These are phyloP conservation scores for Pipa parva DNA, from an alignment of 2,113 vertebrate genomes.

Conservation along the genomic window DNA sequence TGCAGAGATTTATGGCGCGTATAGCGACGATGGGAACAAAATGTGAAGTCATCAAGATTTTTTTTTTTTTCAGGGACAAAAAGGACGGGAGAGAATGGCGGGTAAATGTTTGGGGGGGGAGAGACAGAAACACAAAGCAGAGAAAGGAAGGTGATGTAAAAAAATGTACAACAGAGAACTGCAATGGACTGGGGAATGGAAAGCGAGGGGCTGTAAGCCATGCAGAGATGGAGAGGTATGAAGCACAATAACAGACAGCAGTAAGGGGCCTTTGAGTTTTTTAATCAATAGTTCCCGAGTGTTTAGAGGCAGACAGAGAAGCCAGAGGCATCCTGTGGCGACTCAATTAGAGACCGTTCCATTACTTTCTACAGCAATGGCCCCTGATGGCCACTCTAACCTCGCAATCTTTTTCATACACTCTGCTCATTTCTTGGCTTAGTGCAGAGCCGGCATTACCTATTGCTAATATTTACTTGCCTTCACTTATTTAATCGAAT, in stretches of 20 bases:
- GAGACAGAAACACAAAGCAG: background rate
- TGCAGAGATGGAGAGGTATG: conserved; percentile 12
- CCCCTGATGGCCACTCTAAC: background rate
- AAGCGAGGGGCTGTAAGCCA: background rate
- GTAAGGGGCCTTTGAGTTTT: conserved; percentile 33
- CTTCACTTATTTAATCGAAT: no score
- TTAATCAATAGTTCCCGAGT: conserved; percentile 39
- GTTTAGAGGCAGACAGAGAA: conserved; percentile 34
- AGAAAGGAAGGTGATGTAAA: background rate
- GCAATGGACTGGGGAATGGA: background rate
- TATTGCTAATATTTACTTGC: no score
- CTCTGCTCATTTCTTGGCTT: no score
- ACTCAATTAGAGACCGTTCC: conserved; percentile 31
- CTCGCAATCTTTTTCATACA: background rate
- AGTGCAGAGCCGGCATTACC: no score
- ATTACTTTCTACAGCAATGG: conserved; percentile 14
- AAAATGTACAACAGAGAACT: background rate
- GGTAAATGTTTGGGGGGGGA: background rate
- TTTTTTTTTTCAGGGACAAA: conserved; percentile 28
- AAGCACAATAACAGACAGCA: conserved; percentile 24
- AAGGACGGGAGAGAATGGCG: background rate
- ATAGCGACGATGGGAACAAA: conserved; percentile 9
- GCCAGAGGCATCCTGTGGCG: conserved; percentile 17
- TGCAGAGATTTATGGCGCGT: background rate
- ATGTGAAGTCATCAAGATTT: conserved; percentile 38